phyloP scores from a whole-genome alignment of 2,888 invertebrate genomes.

The Furcula furcula region DNA sequence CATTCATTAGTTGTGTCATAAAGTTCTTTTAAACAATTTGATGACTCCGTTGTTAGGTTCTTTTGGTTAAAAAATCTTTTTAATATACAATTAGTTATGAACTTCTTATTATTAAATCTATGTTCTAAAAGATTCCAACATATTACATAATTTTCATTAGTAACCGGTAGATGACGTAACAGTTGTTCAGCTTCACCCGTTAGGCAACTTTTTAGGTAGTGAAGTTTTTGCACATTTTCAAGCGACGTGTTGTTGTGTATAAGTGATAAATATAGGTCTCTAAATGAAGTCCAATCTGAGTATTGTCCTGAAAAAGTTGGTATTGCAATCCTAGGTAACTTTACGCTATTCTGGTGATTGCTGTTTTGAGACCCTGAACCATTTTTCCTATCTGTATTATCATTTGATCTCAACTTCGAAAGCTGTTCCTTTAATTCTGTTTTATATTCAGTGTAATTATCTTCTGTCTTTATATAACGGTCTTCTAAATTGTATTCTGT shows the following conservation, averaged over 20 bases:
- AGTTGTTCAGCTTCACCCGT: not conserved
- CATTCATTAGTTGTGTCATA: slow-evolving; percentile 5
- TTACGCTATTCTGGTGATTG: too few species aligned
- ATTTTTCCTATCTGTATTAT: too few species aligned
- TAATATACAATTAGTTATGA: not conserved
- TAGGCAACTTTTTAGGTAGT: not conserved
- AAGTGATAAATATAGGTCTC: slow-evolving; percentile 3
- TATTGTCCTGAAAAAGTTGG: slow-evolving; percentile 2
- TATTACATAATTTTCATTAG: not conserved
- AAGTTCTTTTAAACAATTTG: slow-evolving; percentile 2
- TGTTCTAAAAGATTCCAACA: not conserved
- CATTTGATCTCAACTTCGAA: too few species aligned
- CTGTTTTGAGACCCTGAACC: too few species aligned
- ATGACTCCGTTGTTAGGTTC: not conserved
- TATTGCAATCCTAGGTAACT: slow-evolving; percentile 2
- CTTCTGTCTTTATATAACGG: too few species aligned
- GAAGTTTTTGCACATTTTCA: not conserved
- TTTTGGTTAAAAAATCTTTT: slow-evolving; percentile 2
- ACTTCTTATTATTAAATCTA: slow-evolving; percentile 3
- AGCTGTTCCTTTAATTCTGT: too few species aligned
- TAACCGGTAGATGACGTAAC: not conserved
- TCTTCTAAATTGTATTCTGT: too few species aligned
- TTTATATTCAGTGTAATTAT: too few species aligned
- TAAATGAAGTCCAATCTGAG: slow-evolving; percentile 2
- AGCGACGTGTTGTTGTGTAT: not conserved